phyloP scores from a whole-genome alignment of 2,888 invertebrate genomes.

The Sericinus montela region DNA sequence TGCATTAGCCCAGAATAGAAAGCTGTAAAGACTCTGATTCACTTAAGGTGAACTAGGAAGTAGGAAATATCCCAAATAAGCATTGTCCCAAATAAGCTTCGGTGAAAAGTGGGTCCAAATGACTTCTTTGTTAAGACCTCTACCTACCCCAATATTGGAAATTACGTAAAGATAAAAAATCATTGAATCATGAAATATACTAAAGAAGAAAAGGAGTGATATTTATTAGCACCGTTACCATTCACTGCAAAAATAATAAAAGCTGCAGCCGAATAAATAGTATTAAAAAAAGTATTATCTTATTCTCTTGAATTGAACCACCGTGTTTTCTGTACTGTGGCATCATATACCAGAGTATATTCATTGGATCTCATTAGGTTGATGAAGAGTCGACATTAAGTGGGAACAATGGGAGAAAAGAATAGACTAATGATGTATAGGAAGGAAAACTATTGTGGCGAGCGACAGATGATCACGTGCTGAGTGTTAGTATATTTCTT shows the following conservation, averaged over 20 bases:
- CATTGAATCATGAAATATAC: too few species aligned
- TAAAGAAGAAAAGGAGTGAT: too few species aligned
- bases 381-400: slow-evolving; percentile 13
- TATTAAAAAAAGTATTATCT: too few species aligned
- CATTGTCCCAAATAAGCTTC: too few species aligned
- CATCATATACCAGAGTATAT: slow-evolving; percentile 1
- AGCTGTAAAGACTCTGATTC: slow-evolving; percentile 2
- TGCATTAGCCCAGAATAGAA: slow-evolving; percentile 3
- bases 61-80: neutral
- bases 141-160: too few species aligned
- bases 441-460: slow-evolving; percentile 6
- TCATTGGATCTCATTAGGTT: slow-evolving; percentile 12
- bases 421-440: slow-evolving; percentile 4
- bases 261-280: too few species aligned
- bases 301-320: too few species aligned
- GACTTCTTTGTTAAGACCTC: too few species aligned
- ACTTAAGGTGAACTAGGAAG: neutral
- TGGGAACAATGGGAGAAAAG: slow-evolving; percentile 9
- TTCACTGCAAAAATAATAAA: too few species aligned
- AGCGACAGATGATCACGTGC: neutral
- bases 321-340: neutral
- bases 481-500: neutral
- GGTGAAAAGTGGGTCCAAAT: too few species aligned
- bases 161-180: too few species aligned
- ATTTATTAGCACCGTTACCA: too few species aligned